Base-by-base conservation (phyloP, 2,888 invertebrate species). In the Abrostola triplasia region DNA sequence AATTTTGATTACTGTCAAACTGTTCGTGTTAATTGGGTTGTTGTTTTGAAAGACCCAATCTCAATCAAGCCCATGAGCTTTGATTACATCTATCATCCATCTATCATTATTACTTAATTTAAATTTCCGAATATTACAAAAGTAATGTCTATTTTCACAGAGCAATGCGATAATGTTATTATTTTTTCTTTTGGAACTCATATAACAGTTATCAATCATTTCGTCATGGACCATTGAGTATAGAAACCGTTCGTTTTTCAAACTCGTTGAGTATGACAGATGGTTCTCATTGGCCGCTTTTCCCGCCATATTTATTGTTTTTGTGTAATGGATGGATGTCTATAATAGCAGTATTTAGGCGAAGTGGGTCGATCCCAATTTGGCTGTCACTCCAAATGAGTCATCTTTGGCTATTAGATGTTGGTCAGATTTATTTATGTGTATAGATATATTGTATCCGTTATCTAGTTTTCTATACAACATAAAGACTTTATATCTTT, bases 221-320 rank as follows among this genome's bases (percentile, higher is more conserved):
- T 24, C 44, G 44, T 47, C 44, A 47, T 24, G 44, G 9, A 24
- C 44, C 44, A 47, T 47, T 47, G 12, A 47, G 13, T 24, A 42
- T 36, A 49, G 51, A 42, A 37, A 1, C 8, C n/a, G 36, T 10
- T 55, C 38, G 50, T 74, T 58, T 44, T 54, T 48, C 57, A 52
- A 59, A 36, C 40, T 55, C 12, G 50, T 62, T 75, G 62, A 70
- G 52, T 42, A 56, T 80, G 78, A 77, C 59, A 60, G 49, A 80
- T 77, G 59, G 41, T 47, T 37, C 35, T 53, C 36, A 52, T 56
- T 59, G 42, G 57, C 55, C 5, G 38, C 49, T 13, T 58, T 41
- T 52, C 37, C 44, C 8, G 12, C 54, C 36, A 47, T 48, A 48
- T 58, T 64, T 64, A 66, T 65, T 68, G 75, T 77, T 77, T 73